Evolutionary conservation across 2,888 invertebrate species (phyloP), one percentile per base, ranked within the genome.

Genomic region (Adela reaumurella): DNA sequence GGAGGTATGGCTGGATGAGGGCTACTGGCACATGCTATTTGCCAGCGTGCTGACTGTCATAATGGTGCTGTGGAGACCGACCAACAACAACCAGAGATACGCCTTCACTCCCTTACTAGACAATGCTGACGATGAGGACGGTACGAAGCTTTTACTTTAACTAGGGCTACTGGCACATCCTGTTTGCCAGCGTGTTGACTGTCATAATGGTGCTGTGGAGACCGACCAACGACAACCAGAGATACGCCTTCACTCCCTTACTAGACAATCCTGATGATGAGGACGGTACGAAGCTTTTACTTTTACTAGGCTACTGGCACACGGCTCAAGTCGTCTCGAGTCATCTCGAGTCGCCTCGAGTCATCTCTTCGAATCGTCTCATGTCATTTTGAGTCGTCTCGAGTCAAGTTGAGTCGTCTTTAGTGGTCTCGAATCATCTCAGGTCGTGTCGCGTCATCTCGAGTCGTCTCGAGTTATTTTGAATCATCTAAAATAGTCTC

Each of bases 141-240:
- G 87, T 68, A 85, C 5, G 24, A 24, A 24, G n/a, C n/a, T n/a
- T n/a, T n/a, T n/a, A n/a, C n/a, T n/a, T n/a, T n/a, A n/a, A n/a
- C n/a, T n/a, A 94, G 55, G 96, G 94, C 2, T 97, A 92, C 70
- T 97, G 97, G 97, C 96, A 95, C 70, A 83, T 96, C 29, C 79
- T 96, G 50, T 97, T 97, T 72, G 93, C 92, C 16, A 82, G 90
- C 55, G 85, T 97, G 49, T 81, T 97, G 19, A 73, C 92, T 35
- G 92, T 92, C 28, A 97, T 97, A 57, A 96, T 97, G 92, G 84
- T 97, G 53, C 82, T 97, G 53, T 97, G 96, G 96, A 82, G 97
- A 56, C 97, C 97, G 4, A 94, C 94, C 17, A 93, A 92, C 66
- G 97, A 97, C 72, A 97, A 96, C 74, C 96, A 96, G 73, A 84